Evolutionary conservation across 2,113 vertebrate genomes (phyloP).

Genomic region (Nannobrachium achirus): DNA sequence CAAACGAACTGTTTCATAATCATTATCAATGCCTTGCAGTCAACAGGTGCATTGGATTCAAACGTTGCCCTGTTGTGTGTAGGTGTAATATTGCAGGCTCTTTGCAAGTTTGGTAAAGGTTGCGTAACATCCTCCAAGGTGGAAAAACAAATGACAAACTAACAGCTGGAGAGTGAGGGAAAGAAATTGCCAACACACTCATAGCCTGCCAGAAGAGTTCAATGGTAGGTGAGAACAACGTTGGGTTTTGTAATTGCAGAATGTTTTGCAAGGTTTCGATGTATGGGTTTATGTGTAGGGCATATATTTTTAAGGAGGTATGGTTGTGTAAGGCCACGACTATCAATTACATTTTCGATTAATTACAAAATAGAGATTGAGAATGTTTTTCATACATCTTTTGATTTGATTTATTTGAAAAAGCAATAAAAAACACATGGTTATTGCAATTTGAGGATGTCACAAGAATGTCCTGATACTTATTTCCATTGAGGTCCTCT

Average conservation of each 20-base stretch:
- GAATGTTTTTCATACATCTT: no score
- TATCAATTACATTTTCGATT: no score
- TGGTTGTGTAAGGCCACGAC: no score
- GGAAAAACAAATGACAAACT: slow-evolving; percentile 67
- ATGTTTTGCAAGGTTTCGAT: slow-evolving; percentile 2
- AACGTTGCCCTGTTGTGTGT: slow-evolving; percentile 12
- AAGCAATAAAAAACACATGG: no score
- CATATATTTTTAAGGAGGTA: no score
- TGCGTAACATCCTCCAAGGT: slow-evolving; percentile 60
- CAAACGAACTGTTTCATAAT: slow-evolving; percentile 36
- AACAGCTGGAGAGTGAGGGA: slow-evolving; percentile 34
- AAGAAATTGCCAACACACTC: slow-evolving; percentile 22
- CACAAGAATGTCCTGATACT: no score
- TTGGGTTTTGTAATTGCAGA: no score
- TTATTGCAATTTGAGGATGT: no score
- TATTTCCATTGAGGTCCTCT: no score
- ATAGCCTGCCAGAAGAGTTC: slow-evolving; percentile 27
- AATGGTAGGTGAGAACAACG: slow-evolving; percentile 44
- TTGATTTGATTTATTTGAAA: no score
- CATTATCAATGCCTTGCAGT: slow-evolving; percentile 15
- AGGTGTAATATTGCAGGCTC: slow-evolving; percentile 44
- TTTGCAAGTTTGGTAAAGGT: slow-evolving; percentile 43
- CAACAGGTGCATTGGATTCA: slow-evolving; percentile 36
- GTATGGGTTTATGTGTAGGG: neutral
- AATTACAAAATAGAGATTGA: no score